A percentile compares a stretch with the other conserved stretches of the same genome.
phyloP scores from a whole-genome alignment of 2,113 vertebrate genomes.

The Forbesichthys papilliferus region DNA sequence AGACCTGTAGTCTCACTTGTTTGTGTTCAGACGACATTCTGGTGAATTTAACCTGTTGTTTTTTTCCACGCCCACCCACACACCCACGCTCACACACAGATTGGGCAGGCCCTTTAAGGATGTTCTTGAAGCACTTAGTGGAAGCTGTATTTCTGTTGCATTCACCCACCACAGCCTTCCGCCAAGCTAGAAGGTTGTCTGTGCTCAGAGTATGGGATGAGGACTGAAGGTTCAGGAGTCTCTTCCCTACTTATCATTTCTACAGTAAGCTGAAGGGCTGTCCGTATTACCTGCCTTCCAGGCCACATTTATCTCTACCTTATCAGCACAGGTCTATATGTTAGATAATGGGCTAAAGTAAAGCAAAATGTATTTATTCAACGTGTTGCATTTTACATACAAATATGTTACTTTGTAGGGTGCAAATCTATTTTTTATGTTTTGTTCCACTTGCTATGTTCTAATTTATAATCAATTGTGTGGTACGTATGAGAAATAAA shows the following conservation, averaged over 20 bases:
- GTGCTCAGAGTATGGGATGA: neutral
- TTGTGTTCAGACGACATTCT: neutral
- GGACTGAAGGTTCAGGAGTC: slow-evolving; percentile 31
- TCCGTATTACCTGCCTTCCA: slow-evolving; percentile 29
- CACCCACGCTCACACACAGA: neutral
- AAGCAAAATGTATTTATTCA: neutral
- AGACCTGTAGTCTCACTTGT: neutral
- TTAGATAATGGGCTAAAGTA: slow-evolving; percentile 49
- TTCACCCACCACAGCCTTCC: slow-evolving; percentile 31
- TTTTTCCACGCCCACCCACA: neutral
- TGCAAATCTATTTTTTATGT: too few species aligned
- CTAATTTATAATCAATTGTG: too few species aligned
- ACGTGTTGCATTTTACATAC: slow-evolving; percentile 15
- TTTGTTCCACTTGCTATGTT: too few species aligned
- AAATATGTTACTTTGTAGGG: too few species aligned
- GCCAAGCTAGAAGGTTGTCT: slow-evolving; percentile 4
- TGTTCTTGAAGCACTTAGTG: slow-evolving; percentile 53
- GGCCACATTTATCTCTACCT: slow-evolving; percentile 5
- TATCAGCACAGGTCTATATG: slow-evolving; percentile 48
- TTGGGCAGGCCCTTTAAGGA: slow-evolving; percentile 5
- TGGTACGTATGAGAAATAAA: too few species aligned
- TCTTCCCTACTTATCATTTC: slow-evolving; percentile 10
- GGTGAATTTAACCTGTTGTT: neutral
- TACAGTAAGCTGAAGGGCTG: neutral
- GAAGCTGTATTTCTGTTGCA: slow-evolving; percentile 27